A percentile compares a stretch with the other conserved stretches of the same genome.
Conservation (phyloP, 2,113 vertebrate genomes). For the Lichenostomus cassidix region DNA sequence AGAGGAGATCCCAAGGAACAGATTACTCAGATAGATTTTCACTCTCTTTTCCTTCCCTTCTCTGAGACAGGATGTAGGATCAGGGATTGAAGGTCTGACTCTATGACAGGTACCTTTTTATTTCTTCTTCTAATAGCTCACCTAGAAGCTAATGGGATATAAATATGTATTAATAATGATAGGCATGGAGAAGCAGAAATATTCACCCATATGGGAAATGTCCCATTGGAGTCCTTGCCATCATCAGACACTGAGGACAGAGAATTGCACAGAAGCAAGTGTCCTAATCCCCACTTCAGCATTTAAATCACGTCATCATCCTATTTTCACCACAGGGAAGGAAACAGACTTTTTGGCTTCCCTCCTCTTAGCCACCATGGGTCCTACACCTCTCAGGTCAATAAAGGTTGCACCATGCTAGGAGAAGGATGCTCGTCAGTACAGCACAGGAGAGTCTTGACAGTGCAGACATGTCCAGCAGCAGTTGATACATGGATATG, state of each 20-base stretch:
- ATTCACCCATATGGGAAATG: neutral
- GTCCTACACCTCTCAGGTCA: neutral
- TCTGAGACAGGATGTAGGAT: neutral
- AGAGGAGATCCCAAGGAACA: neutral
- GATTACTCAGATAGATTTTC: neutral
- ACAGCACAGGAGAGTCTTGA: neutral
- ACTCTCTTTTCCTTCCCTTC: neutral
- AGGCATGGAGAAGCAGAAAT: neutral
- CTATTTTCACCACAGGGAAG: neutral
- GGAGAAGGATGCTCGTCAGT: neutral
- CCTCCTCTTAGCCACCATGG: neutral
- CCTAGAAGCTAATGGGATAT: neutral
- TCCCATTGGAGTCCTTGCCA: neutral
- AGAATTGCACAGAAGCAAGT: neutral
- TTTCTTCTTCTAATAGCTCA: neutral
- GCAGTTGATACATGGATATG: neutral
- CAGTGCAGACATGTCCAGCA: neutral
- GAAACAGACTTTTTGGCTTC: neutral
- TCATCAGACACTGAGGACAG: neutral
- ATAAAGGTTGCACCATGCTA: neutral
- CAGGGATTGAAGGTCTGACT: neutral
- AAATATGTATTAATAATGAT: neutral
- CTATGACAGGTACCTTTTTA: neutral
- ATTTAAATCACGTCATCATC: neutral
- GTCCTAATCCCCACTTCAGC: neutral